A percentile compares a stretch with the other conserved stretches of the same genome.
Evolutionary conservation across 2,797 vertebrate species (phyloP).

Genomic region (Ctenopoma kingsleyae): DNA sequence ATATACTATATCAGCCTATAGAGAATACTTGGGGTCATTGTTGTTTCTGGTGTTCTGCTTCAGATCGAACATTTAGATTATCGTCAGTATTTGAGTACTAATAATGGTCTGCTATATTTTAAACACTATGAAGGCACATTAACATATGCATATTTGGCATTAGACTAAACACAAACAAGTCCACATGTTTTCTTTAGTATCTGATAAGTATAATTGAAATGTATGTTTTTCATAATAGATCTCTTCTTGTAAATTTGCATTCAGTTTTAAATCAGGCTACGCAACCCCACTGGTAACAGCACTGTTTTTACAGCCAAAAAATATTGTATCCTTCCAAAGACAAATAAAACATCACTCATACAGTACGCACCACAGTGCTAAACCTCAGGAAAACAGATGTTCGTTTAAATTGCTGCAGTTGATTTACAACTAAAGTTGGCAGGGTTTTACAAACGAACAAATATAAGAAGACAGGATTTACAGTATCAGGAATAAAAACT

Average conservation of each 20-base stretch:
- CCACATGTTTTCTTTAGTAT: slow-evolving; percentile 17
- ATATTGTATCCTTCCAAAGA: slow-evolving; percentile 48
- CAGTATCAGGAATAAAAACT: slow-evolving; percentile 38
- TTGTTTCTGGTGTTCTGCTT: background rate
- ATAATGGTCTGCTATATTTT: background rate
- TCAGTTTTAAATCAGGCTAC: slow-evolving; percentile 41
- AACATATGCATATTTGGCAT: background rate
- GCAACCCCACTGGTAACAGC: slow-evolving; percentile 51
- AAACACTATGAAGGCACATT: background rate
- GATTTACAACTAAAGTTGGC: slow-evolving; percentile 58
- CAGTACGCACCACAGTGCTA: slow-evolving; percentile 26
- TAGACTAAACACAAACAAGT: slow-evolving; percentile 6
- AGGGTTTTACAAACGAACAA: slow-evolving; percentile 46
- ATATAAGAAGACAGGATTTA: slow-evolving; percentile 52
- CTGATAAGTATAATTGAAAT: slow-evolving; percentile 24
- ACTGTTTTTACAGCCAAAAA: slow-evolving; percentile 43
- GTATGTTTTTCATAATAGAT: slow-evolving; percentile 34
- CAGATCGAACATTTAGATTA: background rate
- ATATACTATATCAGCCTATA: background rate
- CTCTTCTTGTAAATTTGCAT: slow-evolving; percentile 39
- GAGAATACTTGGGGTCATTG: background rate
- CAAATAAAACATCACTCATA: slow-evolving; percentile 61
- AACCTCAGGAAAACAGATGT: slow-evolving; percentile 65
- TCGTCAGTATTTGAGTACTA: background rate
- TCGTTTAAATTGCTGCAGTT: slow-evolving; percentile 47